phyloP scores from a whole-genome alignment of 2,888 invertebrate genomes.

The Taenaris catops region DNA sequence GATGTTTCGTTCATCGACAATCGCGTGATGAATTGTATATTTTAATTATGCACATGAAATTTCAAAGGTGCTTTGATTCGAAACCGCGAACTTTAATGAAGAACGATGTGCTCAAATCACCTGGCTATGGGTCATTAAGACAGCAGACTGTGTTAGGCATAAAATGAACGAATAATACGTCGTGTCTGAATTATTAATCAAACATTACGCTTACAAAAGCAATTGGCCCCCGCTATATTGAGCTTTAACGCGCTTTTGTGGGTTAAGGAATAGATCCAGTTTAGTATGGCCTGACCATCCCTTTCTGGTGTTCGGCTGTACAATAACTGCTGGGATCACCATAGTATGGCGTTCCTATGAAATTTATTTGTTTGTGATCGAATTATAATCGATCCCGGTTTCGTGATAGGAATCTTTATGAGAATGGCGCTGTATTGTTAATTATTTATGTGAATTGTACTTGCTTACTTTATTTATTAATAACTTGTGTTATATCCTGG shows the following conservation, averaged over 20 bases:
- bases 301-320: conserved; percentile 27
- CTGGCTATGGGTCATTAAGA: too few species aligned
- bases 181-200: conserved; percentile 23
- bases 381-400: conserved; percentile 65
- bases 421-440: conserved; percentile 23
- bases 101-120: too few species aligned
- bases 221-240: conserved; percentile 53
- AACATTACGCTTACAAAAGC: conserved; percentile 30
- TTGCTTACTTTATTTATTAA: too few species aligned
- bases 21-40: too few species aligned
- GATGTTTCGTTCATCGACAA: too few species aligned
- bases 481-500: too few species aligned
- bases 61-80: too few species aligned
- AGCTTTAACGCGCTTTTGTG: conserved; percentile 71
- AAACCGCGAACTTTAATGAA: too few species aligned
- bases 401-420: conserved; percentile 46
- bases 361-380: conserved; percentile 67
- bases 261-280: conserved; percentile 55
- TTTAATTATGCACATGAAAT: too few species aligned
- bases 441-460: conserved; percentile 25
- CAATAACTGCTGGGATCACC: conserved; percentile 24
- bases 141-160: too few species aligned
- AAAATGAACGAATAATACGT: not conserved
- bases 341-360: conserved; percentile 29
- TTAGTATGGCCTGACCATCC: conserved; percentile 32